Base-by-base conservation (phyloP, 2,888 invertebrate species). In the Eupeodes luniger region DNA sequence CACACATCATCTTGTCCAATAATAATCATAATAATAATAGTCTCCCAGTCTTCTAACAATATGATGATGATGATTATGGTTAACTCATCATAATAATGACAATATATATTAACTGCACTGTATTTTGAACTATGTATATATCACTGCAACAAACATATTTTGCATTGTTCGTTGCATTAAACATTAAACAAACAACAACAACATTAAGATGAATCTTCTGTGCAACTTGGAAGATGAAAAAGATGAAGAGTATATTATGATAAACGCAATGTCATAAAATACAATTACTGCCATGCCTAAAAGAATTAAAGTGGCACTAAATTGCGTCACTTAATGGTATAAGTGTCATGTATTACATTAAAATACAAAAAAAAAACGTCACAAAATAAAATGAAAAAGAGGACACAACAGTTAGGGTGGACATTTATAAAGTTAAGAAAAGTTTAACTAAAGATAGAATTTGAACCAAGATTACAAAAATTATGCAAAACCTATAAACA, bases 201-300 rank as follows among this genome's bases (percentile, higher is more conserved):
- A 10, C 9, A 44, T 14, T 19, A 40, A 40, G 16, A 55, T 55
- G 44, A 40, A 36, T 36, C 36, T 53, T 47, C n/a, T 53, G 49
- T 16, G 44, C 27, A 27, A 27, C 27, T 27, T 27, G 27, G 27
- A 27, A 27, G 40, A 40, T 64, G 44, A 44, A 44, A 11, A 62
- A 40, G 44, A 11, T 12, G 16, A 55, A 27, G 19, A 57, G 1
- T 19, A 36, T 27, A 72, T 59, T 57, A 59, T 59, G 72, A 72
- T 72, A 61, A 61, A 79, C 69, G 78, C 78, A 79, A 79, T 70
- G 61, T 69, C 49, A 69, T 78, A 67, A 78, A 78, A 69, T 40
- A 40, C 53, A 62, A 70, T 70, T 62, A 34, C 51, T 53, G 40
- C 16, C 36, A 53, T 53, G 66, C 47, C 49, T 66, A 69, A 78